Conservation (phyloP, 37 sponge, comb jelly and placozoan species). For the Tethya wilhelma region DNA sequence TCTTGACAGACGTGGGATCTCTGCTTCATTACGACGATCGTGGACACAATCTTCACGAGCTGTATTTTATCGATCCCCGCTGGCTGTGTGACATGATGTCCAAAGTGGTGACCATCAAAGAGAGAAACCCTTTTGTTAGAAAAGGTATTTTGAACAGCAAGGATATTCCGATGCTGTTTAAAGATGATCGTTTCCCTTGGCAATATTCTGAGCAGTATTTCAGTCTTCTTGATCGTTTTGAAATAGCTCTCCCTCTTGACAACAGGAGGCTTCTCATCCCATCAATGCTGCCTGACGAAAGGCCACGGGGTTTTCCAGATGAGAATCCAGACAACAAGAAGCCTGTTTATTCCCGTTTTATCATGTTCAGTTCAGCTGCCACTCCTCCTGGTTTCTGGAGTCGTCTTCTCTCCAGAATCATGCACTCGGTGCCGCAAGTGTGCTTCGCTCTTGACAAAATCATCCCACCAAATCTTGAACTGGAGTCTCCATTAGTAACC, state of each 20-base stretch:
- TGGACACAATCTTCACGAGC: slow-evolving; percentile 77
- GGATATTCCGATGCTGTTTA: slow-evolving; percentile 66
- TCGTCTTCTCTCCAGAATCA: slow-evolving; percentile 79
- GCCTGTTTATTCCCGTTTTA: slow-evolving; percentile 45
- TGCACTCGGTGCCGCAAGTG: slow-evolving; percentile 61
- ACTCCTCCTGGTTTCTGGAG: slow-evolving; percentile 93
- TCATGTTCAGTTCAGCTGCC: slow-evolving; percentile 41
- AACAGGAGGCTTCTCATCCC: slow-evolving; percentile 82
- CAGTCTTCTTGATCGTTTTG: slow-evolving; percentile 85
- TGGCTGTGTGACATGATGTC: slow-evolving; percentile 96
- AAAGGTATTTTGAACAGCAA: slow-evolving; percentile 71
- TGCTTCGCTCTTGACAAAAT: slow-evolving; percentile 42
- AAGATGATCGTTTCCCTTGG: slow-evolving; percentile 77
- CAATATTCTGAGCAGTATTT: slow-evolving; percentile 81
- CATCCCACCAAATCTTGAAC: slow-evolving; percentile 8
- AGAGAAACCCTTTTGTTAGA: slow-evolving; percentile 79
- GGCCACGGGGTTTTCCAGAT: slow-evolving; percentile 38
- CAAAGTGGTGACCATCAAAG: slow-evolving; percentile 77
- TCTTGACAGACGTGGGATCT: slow-evolving; percentile 83
- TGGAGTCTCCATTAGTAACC: not conserved
- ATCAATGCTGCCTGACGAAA: slow-evolving; percentile 72
- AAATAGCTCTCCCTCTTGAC: slow-evolving; percentile 87
- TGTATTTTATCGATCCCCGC: slow-evolving; percentile 88
- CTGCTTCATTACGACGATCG: slow-evolving; percentile 91
- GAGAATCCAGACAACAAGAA: not conserved